A percentile compares a stretch with the other conserved stretches of the same genome.
Conservation (phyloP, 2,113 vertebrate species). For the Tauraco erythrolophus region DNA sequence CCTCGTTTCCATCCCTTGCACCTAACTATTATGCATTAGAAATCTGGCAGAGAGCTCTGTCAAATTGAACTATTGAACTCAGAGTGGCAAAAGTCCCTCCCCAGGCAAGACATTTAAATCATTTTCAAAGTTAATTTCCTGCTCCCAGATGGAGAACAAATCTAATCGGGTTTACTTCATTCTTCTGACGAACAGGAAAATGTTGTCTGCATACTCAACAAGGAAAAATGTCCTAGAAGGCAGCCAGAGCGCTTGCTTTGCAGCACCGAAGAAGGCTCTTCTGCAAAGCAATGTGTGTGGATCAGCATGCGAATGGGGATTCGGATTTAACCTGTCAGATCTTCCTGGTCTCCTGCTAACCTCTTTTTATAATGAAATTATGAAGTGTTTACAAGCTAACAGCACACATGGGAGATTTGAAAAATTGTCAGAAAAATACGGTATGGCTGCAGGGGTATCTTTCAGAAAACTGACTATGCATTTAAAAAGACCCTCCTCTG, state of each 20-base stretch:
- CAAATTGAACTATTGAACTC: conserved; percentile 79
- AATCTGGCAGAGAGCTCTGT: conserved; percentile 54
- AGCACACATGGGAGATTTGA: not conserved
- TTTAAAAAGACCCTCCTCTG: not conserved
- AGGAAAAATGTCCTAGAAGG: conserved; percentile 24
- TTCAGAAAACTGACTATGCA: not conserved
- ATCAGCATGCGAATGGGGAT: conserved; percentile 35
- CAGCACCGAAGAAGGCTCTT: not conserved
- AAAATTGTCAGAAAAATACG: not conserved
- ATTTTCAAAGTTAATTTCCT: conserved; percentile 82
- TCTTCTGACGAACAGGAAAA: conserved; percentile 68
- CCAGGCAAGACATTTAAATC: conserved; percentile 77
- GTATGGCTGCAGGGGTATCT: not conserved
- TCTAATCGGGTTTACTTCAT: conserved; percentile 77
- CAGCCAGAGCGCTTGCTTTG: not conserved
- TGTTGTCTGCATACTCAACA: conserved; percentile 75
- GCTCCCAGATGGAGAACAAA: conserved; percentile 77
- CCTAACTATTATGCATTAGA: conserved; percentile 49
- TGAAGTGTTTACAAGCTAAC: not conserved
- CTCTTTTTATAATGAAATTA: not conserved
- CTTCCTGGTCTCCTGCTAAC: not conserved
- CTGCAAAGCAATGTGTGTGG: not conserved
- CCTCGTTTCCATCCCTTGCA: conserved; percentile 45
- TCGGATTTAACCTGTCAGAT: conserved; percentile 19
- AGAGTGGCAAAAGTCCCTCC: conserved; percentile 68